A percentile compares a stretch with the other conserved stretches of the same genome.
phyloP scores from a whole-genome alignment of 2,113 vertebrate species.

The Heliornis fulica region DNA sequence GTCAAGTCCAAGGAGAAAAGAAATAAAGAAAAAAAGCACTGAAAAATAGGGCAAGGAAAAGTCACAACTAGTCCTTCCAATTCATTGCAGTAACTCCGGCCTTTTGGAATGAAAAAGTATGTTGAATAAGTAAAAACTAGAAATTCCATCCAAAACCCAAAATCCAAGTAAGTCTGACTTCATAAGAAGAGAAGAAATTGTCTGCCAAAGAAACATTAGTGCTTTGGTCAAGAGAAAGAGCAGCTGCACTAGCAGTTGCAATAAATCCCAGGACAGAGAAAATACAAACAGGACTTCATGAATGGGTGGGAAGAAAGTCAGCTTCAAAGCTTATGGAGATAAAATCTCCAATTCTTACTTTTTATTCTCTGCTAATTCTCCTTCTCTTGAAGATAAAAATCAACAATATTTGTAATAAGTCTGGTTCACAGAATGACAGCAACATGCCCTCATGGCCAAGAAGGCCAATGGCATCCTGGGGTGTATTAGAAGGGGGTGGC shows the following conservation, averaged over 20 bases:
- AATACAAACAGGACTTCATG: background rate
- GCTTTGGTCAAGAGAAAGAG: background rate
- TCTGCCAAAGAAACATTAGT: background rate
- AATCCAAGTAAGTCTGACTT: background rate
- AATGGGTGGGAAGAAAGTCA: accelerated
- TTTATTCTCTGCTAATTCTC: background rate
- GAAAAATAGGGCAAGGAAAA: background rate
- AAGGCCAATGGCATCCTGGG: no score
- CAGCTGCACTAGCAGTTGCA: background rate
- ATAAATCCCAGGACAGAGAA: background rate
- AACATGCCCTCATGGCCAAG: no score
- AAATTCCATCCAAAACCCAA: background rate
- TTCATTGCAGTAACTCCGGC: background rate
- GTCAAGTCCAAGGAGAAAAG: background rate
- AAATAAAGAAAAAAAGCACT: background rate
- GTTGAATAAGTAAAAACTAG: background rate
- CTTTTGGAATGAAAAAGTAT: background rate
- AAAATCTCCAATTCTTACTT: background rate
- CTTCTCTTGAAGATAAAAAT: background rate
- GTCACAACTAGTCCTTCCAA: background rate
- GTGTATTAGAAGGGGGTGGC: no score
- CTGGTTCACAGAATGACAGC: background rate
- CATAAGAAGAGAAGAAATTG: background rate
- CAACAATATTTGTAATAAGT: background rate
- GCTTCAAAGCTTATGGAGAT: background rate